Evolutionary conservation across 2,797 vertebrate species (phyloP).

Genomic region (Octomys mimax): DNA sequence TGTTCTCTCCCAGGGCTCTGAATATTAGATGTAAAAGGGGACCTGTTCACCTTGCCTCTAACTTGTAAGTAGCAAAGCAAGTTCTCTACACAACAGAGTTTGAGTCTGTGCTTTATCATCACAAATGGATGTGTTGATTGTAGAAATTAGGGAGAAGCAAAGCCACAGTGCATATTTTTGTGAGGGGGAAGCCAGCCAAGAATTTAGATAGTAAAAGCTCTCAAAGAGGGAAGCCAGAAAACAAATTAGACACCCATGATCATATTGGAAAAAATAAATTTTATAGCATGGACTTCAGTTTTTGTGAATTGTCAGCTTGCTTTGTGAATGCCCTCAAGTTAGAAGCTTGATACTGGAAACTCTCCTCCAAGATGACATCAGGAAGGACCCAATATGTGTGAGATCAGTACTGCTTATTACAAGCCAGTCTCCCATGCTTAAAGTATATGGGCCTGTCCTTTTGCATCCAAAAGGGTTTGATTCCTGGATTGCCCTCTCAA

Average conservation of each 20-base stretch:
- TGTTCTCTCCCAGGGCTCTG: constrained; percentile 64
- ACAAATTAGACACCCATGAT: constrained; percentile 78
- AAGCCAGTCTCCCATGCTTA: not conserved
- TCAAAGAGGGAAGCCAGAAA: constrained; percentile 79
- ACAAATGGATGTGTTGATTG: constrained; percentile 68
- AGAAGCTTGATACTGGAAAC: constrained; percentile 41
- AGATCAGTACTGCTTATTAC: not conserved
- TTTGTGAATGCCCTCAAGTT: constrained; percentile 73
- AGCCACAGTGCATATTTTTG: constrained; percentile 71
- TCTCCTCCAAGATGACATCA: constrained; percentile 39
- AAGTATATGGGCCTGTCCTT: not conserved
- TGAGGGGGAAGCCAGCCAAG: constrained; percentile 75
- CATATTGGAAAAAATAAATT: constrained; percentile 82
- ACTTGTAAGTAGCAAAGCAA: constrained; percentile 78
- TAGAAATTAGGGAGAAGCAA: constrained; percentile 69
- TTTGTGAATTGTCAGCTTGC: constrained; percentile 78
- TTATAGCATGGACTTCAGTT: constrained; percentile 78
- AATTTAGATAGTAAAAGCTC: constrained; percentile 81
- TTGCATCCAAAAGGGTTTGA: not conserved
- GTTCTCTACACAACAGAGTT: constrained; percentile 27
- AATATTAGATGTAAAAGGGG: constrained; percentile 71
- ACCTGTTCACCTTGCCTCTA: constrained; percentile 63
- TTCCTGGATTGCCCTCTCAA: not conserved
- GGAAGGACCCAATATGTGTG: constrained; percentile 58
- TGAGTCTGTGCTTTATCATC: constrained; percentile 71